Conservation (phyloP, 2,113 vertebrate species). For the Peromyscus maniculatus region DNA sequence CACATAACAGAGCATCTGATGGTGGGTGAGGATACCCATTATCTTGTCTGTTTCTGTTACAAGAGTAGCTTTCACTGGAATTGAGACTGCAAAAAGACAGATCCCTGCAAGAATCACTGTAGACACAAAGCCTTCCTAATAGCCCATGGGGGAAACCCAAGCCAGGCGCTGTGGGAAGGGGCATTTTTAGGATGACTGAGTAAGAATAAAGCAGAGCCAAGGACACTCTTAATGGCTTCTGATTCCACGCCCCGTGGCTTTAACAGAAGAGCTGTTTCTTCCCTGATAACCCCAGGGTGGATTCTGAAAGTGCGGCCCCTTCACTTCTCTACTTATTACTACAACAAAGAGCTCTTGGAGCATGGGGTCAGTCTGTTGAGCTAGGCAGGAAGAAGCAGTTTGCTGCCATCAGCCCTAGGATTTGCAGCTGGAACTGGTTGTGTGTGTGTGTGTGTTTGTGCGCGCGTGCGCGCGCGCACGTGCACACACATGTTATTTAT, state of each 20-base stretch:
- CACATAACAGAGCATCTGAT: background rate
- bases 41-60: background rate
- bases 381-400: constrained; percentile 15
- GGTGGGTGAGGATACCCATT: background rate
- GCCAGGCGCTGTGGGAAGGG: no score
- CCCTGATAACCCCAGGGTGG: background rate
- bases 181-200: no score
- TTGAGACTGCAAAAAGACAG: background rate
- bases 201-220: no score
- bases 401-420: background rate
- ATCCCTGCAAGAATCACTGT: background rate
- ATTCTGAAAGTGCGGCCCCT: constrained; percentile 22
- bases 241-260: background rate
- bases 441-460: background rate
- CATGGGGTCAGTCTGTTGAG: background rate
- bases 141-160: no score
- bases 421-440: background rate
- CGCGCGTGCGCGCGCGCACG: background rate
- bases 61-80: background rate
- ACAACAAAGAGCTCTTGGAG: constrained; percentile 29
- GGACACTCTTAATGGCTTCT: background rate
- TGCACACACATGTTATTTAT: background rate
- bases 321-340: background rate
- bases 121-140: background rate
- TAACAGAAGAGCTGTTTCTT: background rate